These are phyloP conservation scores for Octopus bimaculoides DNA, from an alignment of 1,140 invertebrate genomes.

Conservation along the genomic window DNA sequence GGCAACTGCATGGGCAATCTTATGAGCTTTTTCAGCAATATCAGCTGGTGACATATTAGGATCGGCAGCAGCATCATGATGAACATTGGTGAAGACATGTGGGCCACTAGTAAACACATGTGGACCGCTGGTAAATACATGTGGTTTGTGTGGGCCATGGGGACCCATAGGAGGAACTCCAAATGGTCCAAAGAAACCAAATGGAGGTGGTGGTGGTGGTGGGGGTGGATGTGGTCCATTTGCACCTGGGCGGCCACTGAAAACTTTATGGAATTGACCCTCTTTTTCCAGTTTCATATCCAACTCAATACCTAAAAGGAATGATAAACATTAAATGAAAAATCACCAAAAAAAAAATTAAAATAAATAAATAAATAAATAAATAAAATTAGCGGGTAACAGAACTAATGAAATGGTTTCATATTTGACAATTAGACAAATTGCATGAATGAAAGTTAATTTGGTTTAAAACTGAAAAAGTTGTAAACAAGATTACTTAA, in stretches of 20 bases:
- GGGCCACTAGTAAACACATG: neutral
- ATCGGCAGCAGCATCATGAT: neutral
- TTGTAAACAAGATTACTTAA: no score
- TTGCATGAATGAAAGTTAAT: no score
- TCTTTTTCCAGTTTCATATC: conserved; percentile 45
- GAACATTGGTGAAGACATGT: neutral
- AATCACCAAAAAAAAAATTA: neutral
- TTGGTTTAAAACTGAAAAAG: no score
- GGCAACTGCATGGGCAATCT: neutral
- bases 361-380: neutral
- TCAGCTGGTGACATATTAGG: neutral
- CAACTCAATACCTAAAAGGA: conserved; percentile 51
- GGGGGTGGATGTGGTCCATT: neutral
- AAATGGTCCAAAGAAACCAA: conserved; percentile 16
- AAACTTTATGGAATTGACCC: conserved; percentile 21
- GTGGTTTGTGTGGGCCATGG: conserved; percentile 10
- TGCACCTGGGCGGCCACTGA: conserved; percentile 13
- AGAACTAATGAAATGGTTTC: neutral
- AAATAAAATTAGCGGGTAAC: neutral
- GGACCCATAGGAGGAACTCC: conserved; percentile 6
- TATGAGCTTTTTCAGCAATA: neutral
- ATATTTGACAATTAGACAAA: no score
- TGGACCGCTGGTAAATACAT: neutral
- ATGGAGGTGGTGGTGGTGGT: neutral
- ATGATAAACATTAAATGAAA: conserved; percentile 12